phyloP scores from a whole-genome alignment of 2,888 invertebrate genomes.

The Seira sanloemensis region DNA sequence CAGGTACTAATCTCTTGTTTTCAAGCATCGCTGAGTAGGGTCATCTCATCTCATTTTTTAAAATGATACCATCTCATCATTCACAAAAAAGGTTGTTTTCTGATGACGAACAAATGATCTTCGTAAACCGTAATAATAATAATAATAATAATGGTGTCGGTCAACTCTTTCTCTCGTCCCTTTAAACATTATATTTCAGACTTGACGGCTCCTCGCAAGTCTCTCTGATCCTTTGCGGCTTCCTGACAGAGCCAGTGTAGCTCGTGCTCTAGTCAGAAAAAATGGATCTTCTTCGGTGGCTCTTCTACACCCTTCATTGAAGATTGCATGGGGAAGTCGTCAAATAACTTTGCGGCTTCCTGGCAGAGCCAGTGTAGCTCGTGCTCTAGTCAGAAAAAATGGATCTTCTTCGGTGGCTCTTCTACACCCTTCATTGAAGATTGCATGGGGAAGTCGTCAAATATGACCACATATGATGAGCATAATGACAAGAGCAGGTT shows the following conservation, averaged over 20 bases:
- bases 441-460: conserved; percentile 8
- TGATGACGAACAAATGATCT: conserved; percentile 20
- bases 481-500: conserved; percentile 11
- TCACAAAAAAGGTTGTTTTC: conserved; percentile 13
- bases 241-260: conserved; percentile 41
- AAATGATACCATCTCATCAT: neutral
- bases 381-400: conserved; percentile 35
- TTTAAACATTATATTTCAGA: neutral
- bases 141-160: conserved; percentile 17
- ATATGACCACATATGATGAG: conserved; percentile 47
- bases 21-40: conserved; percentile 10
- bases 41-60: conserved; percentile 15
- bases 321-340: no score
- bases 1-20: conserved; percentile 7
- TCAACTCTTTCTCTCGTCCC: conserved; percentile 8
- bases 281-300: conserved; percentile 25
- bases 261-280: conserved; percentile 46
- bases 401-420: conserved; percentile 23
- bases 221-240: conserved; percentile 31
- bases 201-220: neutral
- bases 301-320: conserved; percentile 20
- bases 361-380: conserved; percentile 49
- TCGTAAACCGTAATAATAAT: conserved; percentile 5
- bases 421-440: neutral
- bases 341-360: conserved; percentile 45